Evolutionary conservation across 2,113 vertebrate species (phyloP).

Genomic region (Aplodontia rufa): DNA sequence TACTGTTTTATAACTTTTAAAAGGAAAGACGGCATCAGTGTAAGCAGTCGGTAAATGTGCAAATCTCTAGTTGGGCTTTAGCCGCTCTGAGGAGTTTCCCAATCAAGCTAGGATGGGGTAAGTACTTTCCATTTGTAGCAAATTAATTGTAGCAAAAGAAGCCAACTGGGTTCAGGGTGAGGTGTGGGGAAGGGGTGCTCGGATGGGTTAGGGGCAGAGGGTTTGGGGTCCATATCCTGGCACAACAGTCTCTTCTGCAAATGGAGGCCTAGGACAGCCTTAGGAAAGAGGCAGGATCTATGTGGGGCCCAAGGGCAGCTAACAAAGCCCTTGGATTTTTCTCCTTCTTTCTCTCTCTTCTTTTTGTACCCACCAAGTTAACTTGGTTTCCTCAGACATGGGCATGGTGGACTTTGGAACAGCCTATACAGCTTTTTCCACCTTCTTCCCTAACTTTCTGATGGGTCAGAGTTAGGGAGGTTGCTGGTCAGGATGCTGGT

Average conservation of each 20-base stretch:
- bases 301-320: conserved; percentile 67
- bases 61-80: conserved; percentile 89
- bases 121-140: conserved; percentile 89
- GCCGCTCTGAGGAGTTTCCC: conserved; percentile 89
- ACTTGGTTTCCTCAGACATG: conserved; percentile 74
- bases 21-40: conserved; percentile 90
- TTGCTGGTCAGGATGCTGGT: neutral
- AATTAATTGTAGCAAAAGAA: conserved; percentile 82
- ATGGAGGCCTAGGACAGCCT: conserved; percentile 74
- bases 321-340: conserved; percentile 75
- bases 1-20: conserved; percentile 95
- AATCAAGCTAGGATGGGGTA: conserved; percentile 91
- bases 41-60: conserved; percentile 89
- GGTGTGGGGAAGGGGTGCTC: conserved; percentile 72
- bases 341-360: conserved; percentile 8
- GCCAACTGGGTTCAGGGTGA: conserved; percentile 79
- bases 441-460: conserved; percentile 71
- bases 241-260: conserved; percentile 57
- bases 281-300: conserved; percentile 68
- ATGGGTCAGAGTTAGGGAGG: conserved; percentile 45
- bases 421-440: neutral
- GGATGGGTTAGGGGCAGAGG: conserved; percentile 58
- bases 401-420: conserved; percentile 67
- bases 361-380: conserved; percentile 55
- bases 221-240: conserved; percentile 61